Evolutionary conservation across 1,140 invertebrate species (phyloP), one percentile per base, ranked within the genome.

Genomic region (Asobara japonica): DNA sequence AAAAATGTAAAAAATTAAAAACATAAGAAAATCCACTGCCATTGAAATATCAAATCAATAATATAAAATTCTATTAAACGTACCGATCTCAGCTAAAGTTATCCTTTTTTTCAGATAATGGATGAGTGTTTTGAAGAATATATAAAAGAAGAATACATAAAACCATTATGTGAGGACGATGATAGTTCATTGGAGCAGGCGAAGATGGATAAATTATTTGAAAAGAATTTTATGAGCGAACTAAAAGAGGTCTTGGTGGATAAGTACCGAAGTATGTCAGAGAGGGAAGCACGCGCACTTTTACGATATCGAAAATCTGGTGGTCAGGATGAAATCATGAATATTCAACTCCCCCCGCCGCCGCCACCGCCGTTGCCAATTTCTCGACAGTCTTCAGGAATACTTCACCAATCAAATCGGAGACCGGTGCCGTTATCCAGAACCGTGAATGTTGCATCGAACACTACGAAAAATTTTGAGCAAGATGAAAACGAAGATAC

Each of bases 121-220:
- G 86, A 88, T 66, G 86, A 88, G 73, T 84, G 87, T 3, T 88
- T 87, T 66, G 86, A 87, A 72, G 86, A 85, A 27, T 86, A 86
- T 61, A 87, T 88, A 5, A 86, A 78, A 62, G 82, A 87, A 56
- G 83, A 86, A 69, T 84, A 86, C 76, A 61, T 83, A 7, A 82
- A 83, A 18, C 76, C 85, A 16, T 68, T 81, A 18, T 76, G 64
- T 36, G 79, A 84, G 30, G 81, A 83, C 65, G 72, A 72, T 2
- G 75, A 86, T 27, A 76, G 77, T 20, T 65, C 73, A 3, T 20
- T 78, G 3, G 70, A 81, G 41, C 76, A 77, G 38, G 73, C 72
- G 16, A 84, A 85, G 38, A 41, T 85, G 1, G 82, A 84, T 68
- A 81, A 82, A 69, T 60, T 83, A 3, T 72, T 86, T 20, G 77